Evolutionary conservation across 1,140 invertebrate genomes (phyloP), one percentile per base, ranked within the genome.

Genomic region (Cotesia chilonis): DNA sequence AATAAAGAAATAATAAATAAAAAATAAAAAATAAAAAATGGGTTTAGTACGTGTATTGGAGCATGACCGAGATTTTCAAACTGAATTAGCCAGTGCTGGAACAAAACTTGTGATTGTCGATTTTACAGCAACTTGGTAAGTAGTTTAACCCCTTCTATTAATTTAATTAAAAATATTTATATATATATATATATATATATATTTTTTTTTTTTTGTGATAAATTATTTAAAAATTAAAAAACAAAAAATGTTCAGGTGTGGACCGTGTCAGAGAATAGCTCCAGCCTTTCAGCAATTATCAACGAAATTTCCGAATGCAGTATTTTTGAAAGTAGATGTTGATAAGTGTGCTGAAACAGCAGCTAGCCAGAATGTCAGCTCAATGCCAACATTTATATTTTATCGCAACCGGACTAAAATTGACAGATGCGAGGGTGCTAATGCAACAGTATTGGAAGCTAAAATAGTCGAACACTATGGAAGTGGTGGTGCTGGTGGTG

Each of bases 321-420:
- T 97, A 5, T 99, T 99, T 83, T 85, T 99, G 0, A 98, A 99
- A 88, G 94, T 99, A 2, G 97, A 99, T 87, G 96, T 97, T 28
- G 94, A 97, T 81, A 91, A 93, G 80, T 96, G 95, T 79, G 91
- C 92, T 60, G 95, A 96, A 80, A 95, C 94, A 37, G 95, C 97
- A 1, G 89, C 91, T 28, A 87, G 88, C 20, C 93, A 98, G 83
- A 94, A 94, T 55, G 94, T 99, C 14, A 92, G 91, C 73, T 95
- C 96, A 2, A 99, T 99, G 96, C 98, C 98, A 5, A 99, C 98
- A 4, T 99, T 99, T 82, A 93, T 98, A 73, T 97, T 99, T 80
- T 98, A 96, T 82, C 92, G 93, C 74, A 98, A 97, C 83, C 76
- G 81, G 37, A 73, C 89, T n/a, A 94, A 93, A 87, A 87, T 98